Evolutionary conservation across 2,888 invertebrate species (phyloP).

Genomic region (Flexamia atlantica): DNA sequence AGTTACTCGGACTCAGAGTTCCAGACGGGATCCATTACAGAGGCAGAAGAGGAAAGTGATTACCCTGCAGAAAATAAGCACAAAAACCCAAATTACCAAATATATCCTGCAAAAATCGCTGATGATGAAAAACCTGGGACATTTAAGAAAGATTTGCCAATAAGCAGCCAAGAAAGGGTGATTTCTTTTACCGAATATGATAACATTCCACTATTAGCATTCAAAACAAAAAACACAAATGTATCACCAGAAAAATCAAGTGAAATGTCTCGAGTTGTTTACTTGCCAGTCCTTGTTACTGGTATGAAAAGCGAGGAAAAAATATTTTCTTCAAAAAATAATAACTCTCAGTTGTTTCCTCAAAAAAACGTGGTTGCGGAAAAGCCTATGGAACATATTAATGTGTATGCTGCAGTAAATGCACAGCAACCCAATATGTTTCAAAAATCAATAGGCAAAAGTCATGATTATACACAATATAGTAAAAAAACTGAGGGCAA

Average conservation of each 20-base stretch:
- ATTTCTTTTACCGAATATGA: slow-evolving; percentile 17
- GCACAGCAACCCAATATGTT: not conserved
- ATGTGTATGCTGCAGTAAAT: slow-evolving; percentile 12
- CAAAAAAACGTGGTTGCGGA: not conserved
- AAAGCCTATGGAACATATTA: not conserved
- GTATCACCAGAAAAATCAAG: not conserved
- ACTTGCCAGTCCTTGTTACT: slow-evolving; percentile 21
- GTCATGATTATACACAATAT: not conserved
- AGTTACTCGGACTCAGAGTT: not conserved
- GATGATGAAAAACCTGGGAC: not conserved
- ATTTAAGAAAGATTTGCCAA: not conserved
- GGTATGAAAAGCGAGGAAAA: not conserved
- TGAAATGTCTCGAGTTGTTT: slow-evolving; percentile 1
- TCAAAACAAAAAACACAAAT: not conserved
- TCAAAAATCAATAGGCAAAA: not conserved
- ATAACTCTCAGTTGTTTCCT: not conserved
- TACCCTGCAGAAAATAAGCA: not conserved
- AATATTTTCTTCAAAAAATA: not conserved
- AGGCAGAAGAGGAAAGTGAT: not conserved
- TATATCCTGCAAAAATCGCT: not conserved
- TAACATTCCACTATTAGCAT: slow-evolving; percentile 28
- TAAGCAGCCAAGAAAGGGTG: not conserved
- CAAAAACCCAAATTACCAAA: not conserved
- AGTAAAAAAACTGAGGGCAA: not conserved
- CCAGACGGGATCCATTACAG: not conserved